Evolutionary conservation across 2,797 vertebrate species (phyloP), one percentile per base, ranked within the genome.

Genomic region (Gymnodraco acuticeps): DNA sequence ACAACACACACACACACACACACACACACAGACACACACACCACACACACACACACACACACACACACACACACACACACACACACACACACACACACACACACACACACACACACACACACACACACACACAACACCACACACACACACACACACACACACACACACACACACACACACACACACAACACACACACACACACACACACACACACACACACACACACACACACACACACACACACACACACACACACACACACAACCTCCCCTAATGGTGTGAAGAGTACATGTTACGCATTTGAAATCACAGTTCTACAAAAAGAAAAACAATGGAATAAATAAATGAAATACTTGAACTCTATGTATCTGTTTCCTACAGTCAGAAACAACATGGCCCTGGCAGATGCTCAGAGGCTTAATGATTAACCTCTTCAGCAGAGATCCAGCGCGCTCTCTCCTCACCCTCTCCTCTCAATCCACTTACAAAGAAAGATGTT

Each of bases 401-500:
- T 74, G 70, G 75, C 82, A 88, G 85, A 91, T 85, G 81, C 66
- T 84, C 63, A 47, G 50, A 23, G 86, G 77, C 59, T 87, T 87
- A 87, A 89, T 88, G 62, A 91, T 91, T 86, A 91, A 88, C 83
- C 76, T 70, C 75, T 77, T 62, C 38, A 72, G 65, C 75, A 80
- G 70, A 84, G 78, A 76, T 52, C 63, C 78, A 70, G 55, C 60
- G 12, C 63, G 52, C 80, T 73, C 73, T 68, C 75, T 71, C 70
- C 65, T 80, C 63, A 50, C 80, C 71, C 73, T 66, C 75, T 71
- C 70, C 65, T 81, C 68, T 77, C 64, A 41, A 75, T 77, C 77
- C 60, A 56, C 78, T 80, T 86, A 85, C 31, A 77, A 85, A 87
- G 75, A 88, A 87, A 90, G 80, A 91, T 75, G 85, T 91, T 72